Evolutionary conservation across 2,888 invertebrate genomes (phyloP).

Genomic region (Apamea sordens): DNA sequence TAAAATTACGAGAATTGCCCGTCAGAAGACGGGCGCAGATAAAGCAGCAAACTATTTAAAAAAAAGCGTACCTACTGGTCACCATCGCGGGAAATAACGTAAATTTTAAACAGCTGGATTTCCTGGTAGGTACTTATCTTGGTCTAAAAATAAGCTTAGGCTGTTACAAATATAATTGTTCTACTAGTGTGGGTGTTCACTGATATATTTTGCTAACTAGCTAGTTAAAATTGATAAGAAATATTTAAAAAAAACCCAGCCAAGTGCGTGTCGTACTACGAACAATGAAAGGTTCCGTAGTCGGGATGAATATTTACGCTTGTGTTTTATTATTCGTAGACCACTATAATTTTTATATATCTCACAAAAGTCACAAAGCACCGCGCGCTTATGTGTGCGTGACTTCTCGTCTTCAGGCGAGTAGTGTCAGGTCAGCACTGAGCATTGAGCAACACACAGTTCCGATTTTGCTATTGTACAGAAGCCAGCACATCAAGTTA

Average conservation of each 20-base stretch:
- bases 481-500: too few relatives aligned
- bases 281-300: neutral
- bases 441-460: too few relatives aligned
- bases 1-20: too few relatives aligned
- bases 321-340: neutral
- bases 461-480: too few relatives aligned
- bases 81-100: neutral
- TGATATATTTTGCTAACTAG: neutral
- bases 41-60: neutral
- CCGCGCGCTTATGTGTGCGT: neutral
- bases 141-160: slow-evolving; percentile 6
- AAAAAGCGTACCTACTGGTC: neutral
- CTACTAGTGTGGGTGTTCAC: neutral
- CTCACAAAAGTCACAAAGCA: too few relatives aligned
- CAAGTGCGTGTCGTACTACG: neutral
- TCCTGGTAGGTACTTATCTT: slow-evolving; percentile 1
- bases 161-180: neutral
- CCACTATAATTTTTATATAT: neutral
- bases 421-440: too few relatives aligned
- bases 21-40: neutral
- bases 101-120: neutral
- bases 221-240: neutral
- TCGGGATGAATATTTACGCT: neutral
- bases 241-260: neutral
- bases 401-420: too few relatives aligned